These are phyloP conservation scores for Exocentrus adspersus DNA, from an alignment of 2,888 invertebrate species.

Conservation along the genomic window DNA sequence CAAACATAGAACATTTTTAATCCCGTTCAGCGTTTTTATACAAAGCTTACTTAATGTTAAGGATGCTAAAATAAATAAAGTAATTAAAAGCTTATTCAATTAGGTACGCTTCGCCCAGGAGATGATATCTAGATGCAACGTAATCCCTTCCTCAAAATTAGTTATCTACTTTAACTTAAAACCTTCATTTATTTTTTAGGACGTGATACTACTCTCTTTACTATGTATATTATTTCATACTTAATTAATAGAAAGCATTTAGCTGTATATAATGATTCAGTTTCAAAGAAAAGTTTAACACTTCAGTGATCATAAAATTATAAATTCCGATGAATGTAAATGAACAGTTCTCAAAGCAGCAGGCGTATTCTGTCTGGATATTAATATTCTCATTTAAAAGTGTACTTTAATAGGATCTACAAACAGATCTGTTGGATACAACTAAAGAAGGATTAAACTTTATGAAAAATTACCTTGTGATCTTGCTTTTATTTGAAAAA, in stretches of 20 bases:
- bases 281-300: conserved; percentile 28
- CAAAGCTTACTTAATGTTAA: neutral
- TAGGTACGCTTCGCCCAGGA: neutral
- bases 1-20: too few species aligned
- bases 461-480: too few species aligned
- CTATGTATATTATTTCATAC: conserved; percentile 5
- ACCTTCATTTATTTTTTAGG: neutral
- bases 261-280: conserved; percentile 8
- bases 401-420: neutral
- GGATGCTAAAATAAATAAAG: neutral
- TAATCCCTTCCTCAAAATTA: neutral
- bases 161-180: neutral
- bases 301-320: conserved; percentile 22
- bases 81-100: neutral
- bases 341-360: conserved; percentile 17
- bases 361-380: conserved; percentile 1
- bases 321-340: conserved; percentile 20
- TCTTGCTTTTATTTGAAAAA: too few species aligned
- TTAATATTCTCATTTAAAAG: conserved; percentile 13
- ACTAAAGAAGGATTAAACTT: too few species aligned
- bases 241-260: conserved; percentile 15
- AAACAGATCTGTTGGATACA: too few species aligned
- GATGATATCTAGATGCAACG: neutral
- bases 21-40: neutral
- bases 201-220: neutral